Base-by-base conservation (phyloP, 2,113 vertebrate species). In the Ophiodon elongatus region DNA sequence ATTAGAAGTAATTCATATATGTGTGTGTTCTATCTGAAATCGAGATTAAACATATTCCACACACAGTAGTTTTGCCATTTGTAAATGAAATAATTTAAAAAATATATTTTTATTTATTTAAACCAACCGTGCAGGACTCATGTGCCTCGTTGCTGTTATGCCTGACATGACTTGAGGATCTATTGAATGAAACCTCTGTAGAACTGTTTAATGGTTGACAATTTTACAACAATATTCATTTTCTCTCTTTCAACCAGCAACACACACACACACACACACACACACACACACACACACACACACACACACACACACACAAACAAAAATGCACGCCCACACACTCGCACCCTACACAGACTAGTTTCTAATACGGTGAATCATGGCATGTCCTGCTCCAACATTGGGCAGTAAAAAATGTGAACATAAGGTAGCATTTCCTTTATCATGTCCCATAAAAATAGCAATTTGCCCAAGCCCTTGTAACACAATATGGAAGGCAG, bases 361-460 rank as follows among this genome's bases (percentile, higher is more conserved):
- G 68, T 87, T 87, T 88, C 85, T 86, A 86, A 62, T 73, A 76
- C 65, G 80, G 91, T 84, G 56, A 89, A 85, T 85, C 94, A 93
- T 80, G 87, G 92, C 92, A 71, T 84, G 93, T 96, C 91, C 91
- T 90, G 87, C 86, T 87, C 95, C 73, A 89, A 89, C 95, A 94
- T 83, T 90, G 94, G 96, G 96, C 96, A 96, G 97, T 96, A 97
- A 97, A 97, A 97, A 96, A 96, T 96, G 95, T 94, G 97, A 97
- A 97, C 97, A 96, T 96, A 97, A 96, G 96, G 97, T 94, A 96
- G 96, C 96, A 96, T 97, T 97, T 97, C 96, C 96, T 98, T 98
- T 97, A 98, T 97, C 97, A 96, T 96, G 96, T 96, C 96, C 96
- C 96, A 97, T 97, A 97, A 97, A 98, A 98, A 98, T 96, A 98